These are phyloP conservation scores for Saimiri boliviensis DNA, from an alignment of 2,113 vertebrate species.

Conservation along the genomic window DNA sequence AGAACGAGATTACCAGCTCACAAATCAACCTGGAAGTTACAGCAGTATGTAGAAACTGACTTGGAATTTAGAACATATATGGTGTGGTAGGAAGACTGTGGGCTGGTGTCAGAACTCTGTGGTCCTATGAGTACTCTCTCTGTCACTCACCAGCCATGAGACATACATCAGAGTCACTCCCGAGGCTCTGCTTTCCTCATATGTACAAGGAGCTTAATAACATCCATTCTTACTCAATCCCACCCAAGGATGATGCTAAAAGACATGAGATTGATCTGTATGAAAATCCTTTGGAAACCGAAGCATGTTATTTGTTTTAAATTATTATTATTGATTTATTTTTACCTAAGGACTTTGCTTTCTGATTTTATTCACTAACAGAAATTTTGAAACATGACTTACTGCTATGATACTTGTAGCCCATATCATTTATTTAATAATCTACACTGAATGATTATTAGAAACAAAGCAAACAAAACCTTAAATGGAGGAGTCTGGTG, in stretches of 20 bases:
- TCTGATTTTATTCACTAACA: background rate
- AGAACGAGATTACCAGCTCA: background rate
- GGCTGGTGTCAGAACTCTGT: background rate
- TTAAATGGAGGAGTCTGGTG: fast-evolving
- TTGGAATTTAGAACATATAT: background rate
- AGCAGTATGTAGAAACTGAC: background rate
- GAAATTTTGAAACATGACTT: background rate
- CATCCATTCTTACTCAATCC: background rate
- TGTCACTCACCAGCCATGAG: too few species aligned
- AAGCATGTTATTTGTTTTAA: background rate
- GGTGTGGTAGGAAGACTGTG: background rate
- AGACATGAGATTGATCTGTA: fast-evolving
- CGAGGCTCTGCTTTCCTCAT: fast-evolving
- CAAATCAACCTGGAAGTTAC: background rate
- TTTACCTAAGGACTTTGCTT: background rate
- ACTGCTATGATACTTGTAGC: background rate
- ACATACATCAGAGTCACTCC: background rate
- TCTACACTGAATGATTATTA: background rate
- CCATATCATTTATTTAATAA: background rate
- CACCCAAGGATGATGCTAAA: background rate
- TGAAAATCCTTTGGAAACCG: background rate
- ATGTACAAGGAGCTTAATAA: too few species aligned
- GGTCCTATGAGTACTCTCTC: background rate
- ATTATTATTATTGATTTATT: background rate
- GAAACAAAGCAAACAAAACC: background rate